Base-by-base conservation (phyloP, 2,113 vertebrate genomes). In the Synchiropus splendidus region DNA sequence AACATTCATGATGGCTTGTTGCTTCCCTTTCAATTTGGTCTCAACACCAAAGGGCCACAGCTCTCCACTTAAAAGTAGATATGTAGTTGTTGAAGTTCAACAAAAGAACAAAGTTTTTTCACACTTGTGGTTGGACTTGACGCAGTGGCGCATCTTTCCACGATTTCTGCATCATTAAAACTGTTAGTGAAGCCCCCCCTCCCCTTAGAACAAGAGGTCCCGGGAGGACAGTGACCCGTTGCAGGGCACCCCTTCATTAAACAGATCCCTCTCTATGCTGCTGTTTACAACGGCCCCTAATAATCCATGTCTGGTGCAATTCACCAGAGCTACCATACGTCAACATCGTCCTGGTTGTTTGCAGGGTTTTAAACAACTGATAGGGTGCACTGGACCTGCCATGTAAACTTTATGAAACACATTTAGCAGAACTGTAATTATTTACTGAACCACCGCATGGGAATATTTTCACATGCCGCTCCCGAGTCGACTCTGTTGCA, bases 381-480 rank as follows among this genome's bases (percentile, higher is more conserved):
- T 80, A 92, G 92, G 88, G 92, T 94, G 92, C 89, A 88, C 84
- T 97, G 92, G 97, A 92, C 91, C 88, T 92, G 86, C 88, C 90
- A 88, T 90, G 89, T 97, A 98, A 98, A 98, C 92, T 93, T 96
- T 98, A 91, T 91, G 91, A 89, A 93, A 94, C 89, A 89, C 88
- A 88, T 91, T 92, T 90, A 89, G 89, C 92, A 89, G 89, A 94
- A 96, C 91, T 94, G 78, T 95, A 96, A 98, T 95, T 97, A 97
- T 97, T 97, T 96, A 97, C 87, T 91, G 91, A 92, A 87, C 86
- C 83, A 82, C 87, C 82, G 89, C 88, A 90, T 90, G 88, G 89
- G 90, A 88, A 90, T 88, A 71, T 70, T 72, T 77, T 53, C 55
- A 59, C 51, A 50, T 46, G 51, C 42, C 74, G 80, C 78, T 82